Percentiles rank a stretch among this genome's conserved stretches.
Conservation (phyloP, 2,113 vertebrate genomes). For the Paracanthobrama guichenoti region DNA sequence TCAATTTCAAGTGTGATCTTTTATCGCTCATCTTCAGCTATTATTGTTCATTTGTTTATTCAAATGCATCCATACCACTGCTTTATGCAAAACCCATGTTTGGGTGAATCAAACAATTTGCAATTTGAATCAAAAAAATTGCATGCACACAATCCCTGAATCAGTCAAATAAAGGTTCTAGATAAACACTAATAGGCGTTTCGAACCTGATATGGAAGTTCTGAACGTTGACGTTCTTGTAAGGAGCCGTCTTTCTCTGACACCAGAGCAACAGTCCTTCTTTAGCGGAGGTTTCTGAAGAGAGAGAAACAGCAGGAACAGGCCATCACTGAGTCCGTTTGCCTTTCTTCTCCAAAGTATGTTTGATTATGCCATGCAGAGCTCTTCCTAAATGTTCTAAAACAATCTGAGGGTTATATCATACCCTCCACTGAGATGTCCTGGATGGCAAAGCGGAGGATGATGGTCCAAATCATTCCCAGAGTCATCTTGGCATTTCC, state of each 20-base stretch:
- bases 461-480: conserved; percentile 99
- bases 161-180: neutral
- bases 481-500: conserved; percentile 96
- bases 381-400: neutral
- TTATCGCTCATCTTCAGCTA: neutral
- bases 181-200: neutral
- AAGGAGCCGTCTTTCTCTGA: conserved; percentile 93
- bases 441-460: conserved; percentile 95
- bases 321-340: neutral
- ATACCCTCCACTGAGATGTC: conserved; percentile 96
- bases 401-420: neutral
- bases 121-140: neutral
- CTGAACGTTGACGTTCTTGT: conserved; percentile 97
- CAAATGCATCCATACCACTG: neutral
- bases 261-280: conserved; percentile 94
- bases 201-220: conserved; percentile 94
- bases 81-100: neutral
- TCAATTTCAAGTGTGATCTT: neutral
- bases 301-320: neutral
- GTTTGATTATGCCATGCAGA: neutral
- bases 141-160: neutral
- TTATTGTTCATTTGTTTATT: conserved; percentile 24
- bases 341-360: neutral
- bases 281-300: conserved; percentile 92
- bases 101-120: neutral